Evolutionary conservation across 1,140 invertebrate genomes (phyloP).

Genomic region (Harpegnathos saltator): DNA sequence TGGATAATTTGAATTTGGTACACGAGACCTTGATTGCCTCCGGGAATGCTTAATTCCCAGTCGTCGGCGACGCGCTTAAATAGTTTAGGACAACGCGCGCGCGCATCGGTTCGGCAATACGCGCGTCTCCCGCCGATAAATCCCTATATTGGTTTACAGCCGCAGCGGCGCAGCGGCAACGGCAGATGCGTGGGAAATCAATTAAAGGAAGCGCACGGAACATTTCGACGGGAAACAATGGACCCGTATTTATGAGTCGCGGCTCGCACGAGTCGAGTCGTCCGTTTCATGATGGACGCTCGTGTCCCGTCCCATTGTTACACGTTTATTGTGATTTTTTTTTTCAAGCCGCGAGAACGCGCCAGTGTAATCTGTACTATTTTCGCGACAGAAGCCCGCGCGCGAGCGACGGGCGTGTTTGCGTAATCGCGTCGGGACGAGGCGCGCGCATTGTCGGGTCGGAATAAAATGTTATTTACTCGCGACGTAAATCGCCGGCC

Average conservation of each 20-base stretch:
- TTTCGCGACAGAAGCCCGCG: conserved; percentile 41
- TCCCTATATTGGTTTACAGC: conserved; percentile 58
- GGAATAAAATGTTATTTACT: conserved; percentile 46
- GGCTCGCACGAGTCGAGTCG: conserved; percentile 61
- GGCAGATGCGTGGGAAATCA: conserved; percentile 60
- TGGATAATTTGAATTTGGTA: conserved; percentile 48
- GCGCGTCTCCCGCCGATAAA: conserved; percentile 57
- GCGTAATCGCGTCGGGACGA: conserved; percentile 46
- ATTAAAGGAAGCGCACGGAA: conserved; percentile 63
- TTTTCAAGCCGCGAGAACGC: conserved; percentile 3
- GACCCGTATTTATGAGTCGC: conserved; percentile 65
- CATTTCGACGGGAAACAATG: conserved; percentile 60
- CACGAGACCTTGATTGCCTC: conserved; percentile 41
- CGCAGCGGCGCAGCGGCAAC: neutral
- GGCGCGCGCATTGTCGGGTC: conserved; percentile 10
- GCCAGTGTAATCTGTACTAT: conserved; percentile 39
- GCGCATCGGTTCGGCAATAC: conserved; percentile 27
- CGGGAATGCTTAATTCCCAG: conserved; percentile 45
- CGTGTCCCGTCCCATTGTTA: conserved; percentile 20
- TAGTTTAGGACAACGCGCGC: conserved; percentile 29
- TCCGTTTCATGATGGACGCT: conserved; percentile 48
- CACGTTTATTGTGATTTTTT: conserved; percentile 34
- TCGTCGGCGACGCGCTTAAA: conserved; percentile 37
- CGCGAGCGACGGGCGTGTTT: conserved; percentile 29
- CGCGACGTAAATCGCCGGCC: conserved; percentile 17